Base-by-base conservation (phyloP, 2,888 invertebrate species). In the Tribolium freemani region DNA sequence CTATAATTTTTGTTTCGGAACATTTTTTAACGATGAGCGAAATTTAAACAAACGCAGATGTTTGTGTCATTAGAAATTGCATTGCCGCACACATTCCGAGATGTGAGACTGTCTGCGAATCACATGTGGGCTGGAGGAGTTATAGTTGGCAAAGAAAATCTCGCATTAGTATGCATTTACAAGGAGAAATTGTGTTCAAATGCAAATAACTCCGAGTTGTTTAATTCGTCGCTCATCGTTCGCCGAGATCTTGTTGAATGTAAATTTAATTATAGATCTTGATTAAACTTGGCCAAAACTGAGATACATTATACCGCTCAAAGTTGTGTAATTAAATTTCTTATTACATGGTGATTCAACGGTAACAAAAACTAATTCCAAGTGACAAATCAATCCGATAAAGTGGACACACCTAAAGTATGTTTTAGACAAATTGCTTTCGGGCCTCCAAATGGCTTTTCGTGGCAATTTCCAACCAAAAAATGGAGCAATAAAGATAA, bases 81-180 rank as follows among this genome's bases (percentile, higher is more conserved):
- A 56, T 56, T 30, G 56, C 31, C 2, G 48, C 16, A 16, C 50
- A 10, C 60, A 60, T 60, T 26, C 38, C 60, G 16, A 16, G 16
- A 16, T 16, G 16, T 2, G 16, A 16, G 9, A 10, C 20, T 58
- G 30, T 38, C 31, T 38, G 56, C 38, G 11, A 56, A 31, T 56
- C 11, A 38, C 38, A 38, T 58, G 60, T 60, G 46, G 20, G 46
- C 10, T 9, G 31, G 16, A 16, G 9, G 31, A 31, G 31, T 8
- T 31, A 31, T 31, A 31, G 31, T 8, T 46, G 5, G 2, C 5
- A 60, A 61, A 61, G 61, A 61, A 50, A 61, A 16, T 16, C 26
- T 48, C 48, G 11, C 61, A 61, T 61, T 50, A 50, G 61, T 30
- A 61, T 61, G 61, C 61, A 13, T 61, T 61, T 50, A 50, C 63